phyloP scores from a whole-genome alignment of 2,113 vertebrate species.

The Cyanoliseus patagonus region DNA sequence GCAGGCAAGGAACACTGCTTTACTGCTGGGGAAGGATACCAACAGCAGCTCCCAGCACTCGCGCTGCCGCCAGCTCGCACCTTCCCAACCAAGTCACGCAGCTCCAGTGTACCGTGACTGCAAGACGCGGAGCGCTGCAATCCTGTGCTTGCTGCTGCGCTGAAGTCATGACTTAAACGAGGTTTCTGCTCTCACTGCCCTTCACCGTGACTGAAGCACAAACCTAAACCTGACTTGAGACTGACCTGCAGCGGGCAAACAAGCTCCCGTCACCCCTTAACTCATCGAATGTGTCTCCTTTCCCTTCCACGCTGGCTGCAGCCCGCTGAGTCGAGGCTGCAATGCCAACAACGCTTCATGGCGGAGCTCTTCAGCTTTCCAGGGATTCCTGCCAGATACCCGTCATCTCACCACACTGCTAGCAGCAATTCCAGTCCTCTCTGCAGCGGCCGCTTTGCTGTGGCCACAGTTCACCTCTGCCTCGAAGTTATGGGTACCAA shows the following conservation, averaged over 20 bases:
- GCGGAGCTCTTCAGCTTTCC: background rate
- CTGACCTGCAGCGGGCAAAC: background rate
- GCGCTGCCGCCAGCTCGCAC: background rate
- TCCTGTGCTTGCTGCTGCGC: background rate
- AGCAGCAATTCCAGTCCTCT: background rate
- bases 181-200: background rate
- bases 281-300: background rate
- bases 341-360: background rate
- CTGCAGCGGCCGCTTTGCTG: background rate
- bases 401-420: background rate
- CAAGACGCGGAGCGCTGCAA: rapidly evolving
- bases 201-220: rapidly evolving
- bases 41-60: background rate
- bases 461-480: background rate
- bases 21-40: background rate
- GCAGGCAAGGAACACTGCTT: background rate
- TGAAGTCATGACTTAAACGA: rapidly evolving
- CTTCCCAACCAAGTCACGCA: background rate
- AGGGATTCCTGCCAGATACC: background rate
- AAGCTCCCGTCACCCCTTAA: background rate
- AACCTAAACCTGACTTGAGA: too few relatives aligned
- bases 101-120: background rate
- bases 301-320: background rate
- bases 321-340: rapidly evolving
- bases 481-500: background rate